A percentile compares a stretch with the other conserved stretches of the same genome.
Evolutionary conservation across 2,888 invertebrate genomes (phyloP).

Genomic region (Deroplatys truncata): DNA sequence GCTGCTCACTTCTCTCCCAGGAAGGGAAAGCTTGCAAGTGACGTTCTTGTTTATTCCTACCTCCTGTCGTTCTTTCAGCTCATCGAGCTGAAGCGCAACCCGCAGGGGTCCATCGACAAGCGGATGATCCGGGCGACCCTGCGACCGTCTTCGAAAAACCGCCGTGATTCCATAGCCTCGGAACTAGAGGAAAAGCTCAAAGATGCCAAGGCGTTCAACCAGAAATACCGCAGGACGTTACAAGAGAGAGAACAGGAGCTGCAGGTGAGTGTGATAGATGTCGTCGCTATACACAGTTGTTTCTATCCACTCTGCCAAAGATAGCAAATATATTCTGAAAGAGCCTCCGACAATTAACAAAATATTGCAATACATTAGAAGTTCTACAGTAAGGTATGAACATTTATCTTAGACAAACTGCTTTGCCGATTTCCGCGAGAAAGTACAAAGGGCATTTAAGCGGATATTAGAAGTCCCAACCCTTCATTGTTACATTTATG

Average conservation of each 20-base stretch:
- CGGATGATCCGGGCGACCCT: constrained; percentile 83
- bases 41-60: too few relatives aligned
- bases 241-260: constrained; percentile 80
- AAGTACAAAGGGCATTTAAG: too few relatives aligned
- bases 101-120: constrained; percentile 77
- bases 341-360: too few relatives aligned
- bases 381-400: too few relatives aligned
- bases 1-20: too few relatives aligned
- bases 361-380: too few relatives aligned
- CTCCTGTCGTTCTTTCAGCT: constrained; percentile 54
- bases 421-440: too few relatives aligned
- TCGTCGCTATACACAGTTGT: not conserved
- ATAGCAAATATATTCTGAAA: not conserved
- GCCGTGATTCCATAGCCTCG: constrained; percentile 76
- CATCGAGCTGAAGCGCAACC: constrained; percentile 82
- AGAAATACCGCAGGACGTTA: constrained; percentile 74
- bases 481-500: too few relatives aligned
- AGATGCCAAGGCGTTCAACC: constrained; percentile 80
- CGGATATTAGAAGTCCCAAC: too few relatives aligned
- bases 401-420: too few relatives aligned
- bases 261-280: constrained; percentile 51
- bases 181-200: constrained; percentile 79
- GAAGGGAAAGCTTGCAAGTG: too few relatives aligned
- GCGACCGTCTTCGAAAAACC: constrained; percentile 74
- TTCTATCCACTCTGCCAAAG: not conserved